A percentile compares a stretch with the other conserved stretches of the same genome.
These are phyloP conservation scores for Vulpes vulpes DNA, from an alignment of 2,113 vertebrate species.

Conservation along the genomic window DNA sequence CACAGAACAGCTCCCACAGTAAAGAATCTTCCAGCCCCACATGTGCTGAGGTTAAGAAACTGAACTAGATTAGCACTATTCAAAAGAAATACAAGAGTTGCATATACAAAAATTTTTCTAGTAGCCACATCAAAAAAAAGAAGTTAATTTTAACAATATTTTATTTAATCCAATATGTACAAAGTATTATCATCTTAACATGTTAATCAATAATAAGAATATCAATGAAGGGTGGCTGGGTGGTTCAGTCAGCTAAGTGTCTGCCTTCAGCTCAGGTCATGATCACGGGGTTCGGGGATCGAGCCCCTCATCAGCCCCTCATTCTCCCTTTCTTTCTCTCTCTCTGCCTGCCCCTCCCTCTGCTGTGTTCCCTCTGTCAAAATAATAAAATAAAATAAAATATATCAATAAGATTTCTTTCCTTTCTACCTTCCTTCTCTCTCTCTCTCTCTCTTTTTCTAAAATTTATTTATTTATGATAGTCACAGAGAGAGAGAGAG, in stretches of 20 bases:
- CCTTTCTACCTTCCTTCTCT: neutral
- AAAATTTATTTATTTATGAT: no score
- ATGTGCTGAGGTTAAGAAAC: neutral
- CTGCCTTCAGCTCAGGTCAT: no score
- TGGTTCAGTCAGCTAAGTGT: no score
- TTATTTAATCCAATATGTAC: neutral
- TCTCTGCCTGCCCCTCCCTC: no score
- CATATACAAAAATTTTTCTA: neutral
- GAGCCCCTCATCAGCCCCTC: no score
- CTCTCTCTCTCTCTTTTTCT: neutral
- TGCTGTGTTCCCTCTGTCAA: no score
- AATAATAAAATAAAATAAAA: no score
- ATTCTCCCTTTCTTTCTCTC: no score
- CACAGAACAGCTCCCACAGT: neutral
- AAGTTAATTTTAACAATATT: neutral
- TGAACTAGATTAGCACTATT: neutral
- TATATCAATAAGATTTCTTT: neutral
- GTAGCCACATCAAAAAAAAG: neutral
- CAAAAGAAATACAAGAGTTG: neutral
- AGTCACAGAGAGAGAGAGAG: no score
- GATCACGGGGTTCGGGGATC: no score
- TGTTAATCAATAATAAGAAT: neutral
- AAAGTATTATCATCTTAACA: slow-evolving; percentile 4
- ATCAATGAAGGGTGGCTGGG: neutral
- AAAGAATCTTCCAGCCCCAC: neutral